A percentile compares a stretch with the other conserved stretches of the same genome.
Conservation (phyloP, 2,888 invertebrate species). For the Melanchra persicariae region DNA sequence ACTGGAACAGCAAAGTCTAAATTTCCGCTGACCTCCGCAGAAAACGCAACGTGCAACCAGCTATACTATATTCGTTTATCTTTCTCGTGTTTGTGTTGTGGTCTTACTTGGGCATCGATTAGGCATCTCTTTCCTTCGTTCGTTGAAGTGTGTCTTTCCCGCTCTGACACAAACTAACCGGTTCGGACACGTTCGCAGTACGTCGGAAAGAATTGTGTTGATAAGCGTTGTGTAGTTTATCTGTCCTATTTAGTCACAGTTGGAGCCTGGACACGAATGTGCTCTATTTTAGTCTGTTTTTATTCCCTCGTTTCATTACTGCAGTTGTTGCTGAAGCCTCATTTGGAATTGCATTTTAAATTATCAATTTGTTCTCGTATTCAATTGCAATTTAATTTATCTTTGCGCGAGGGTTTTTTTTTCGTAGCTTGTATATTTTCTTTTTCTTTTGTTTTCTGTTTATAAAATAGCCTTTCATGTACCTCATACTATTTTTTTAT, state of each 20-base stretch:
- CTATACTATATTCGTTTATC: slow-evolving; percentile 72
- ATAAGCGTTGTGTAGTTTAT: slow-evolving; percentile 67
- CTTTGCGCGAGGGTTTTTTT: background rate
- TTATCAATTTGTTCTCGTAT: slow-evolving; percentile 31
- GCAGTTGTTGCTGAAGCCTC: slow-evolving; percentile 34
- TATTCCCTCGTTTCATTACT: slow-evolving; percentile 42
- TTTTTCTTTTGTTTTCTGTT: background rate
- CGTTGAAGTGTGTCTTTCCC: slow-evolving; percentile 62
- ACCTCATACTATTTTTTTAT: background rate
- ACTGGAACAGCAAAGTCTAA: slow-evolving; percentile 24
- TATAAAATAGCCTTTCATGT: background rate
- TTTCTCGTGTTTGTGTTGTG: slow-evolving; percentile 80
- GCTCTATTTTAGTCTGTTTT: slow-evolving; percentile 60
- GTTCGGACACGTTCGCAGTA: slow-evolving; percentile 78
- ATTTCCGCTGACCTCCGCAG: slow-evolving; percentile 61
- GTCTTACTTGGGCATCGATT: slow-evolving; percentile 74
- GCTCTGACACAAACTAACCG: slow-evolving; percentile 76
- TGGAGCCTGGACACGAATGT: slow-evolving; percentile 51
- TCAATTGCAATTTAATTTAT: slow-evolving; percentile 21
- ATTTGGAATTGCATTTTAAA: slow-evolving; percentile 35
- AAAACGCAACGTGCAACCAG: slow-evolving; percentile 74
- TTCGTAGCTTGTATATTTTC: background rate
- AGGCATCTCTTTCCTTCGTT: slow-evolving; percentile 71
- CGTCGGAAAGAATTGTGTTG: slow-evolving; percentile 73
- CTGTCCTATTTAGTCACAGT: slow-evolving; percentile 67